A percentile compares a stretch with the other conserved stretches of the same genome.
Conservation (phyloP, 2,113 vertebrate species). For the Spheniscus mendiculus region DNA sequence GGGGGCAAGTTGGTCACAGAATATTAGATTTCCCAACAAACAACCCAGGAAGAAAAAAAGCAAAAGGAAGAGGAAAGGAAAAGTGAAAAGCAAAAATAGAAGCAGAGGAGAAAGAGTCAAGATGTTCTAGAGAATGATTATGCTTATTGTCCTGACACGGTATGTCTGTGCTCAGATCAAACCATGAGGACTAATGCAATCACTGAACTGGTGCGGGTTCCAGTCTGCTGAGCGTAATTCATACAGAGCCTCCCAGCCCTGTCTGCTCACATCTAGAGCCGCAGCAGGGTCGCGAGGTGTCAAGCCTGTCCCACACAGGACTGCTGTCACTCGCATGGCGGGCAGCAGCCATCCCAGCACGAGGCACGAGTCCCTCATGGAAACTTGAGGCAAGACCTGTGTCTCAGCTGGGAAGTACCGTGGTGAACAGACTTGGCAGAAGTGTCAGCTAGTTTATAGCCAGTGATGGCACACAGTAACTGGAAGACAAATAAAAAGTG, state of each 20-base stretch:
- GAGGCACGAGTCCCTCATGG: neutral
- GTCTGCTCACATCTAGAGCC: neutral
- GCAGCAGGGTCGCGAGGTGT: neutral
- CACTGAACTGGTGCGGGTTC: neutral
- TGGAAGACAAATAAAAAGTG: no score
- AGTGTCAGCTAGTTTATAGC: neutral
- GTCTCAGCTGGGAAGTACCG: neutral
- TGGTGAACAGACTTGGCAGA: neutral
- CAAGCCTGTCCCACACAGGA: neutral
- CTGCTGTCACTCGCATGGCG: neutral
- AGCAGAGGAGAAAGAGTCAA: neutral
- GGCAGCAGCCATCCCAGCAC: neutral
- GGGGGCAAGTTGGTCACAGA: neutral
- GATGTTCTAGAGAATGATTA: neutral
- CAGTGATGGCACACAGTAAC: neutral
- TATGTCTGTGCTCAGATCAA: neutral
- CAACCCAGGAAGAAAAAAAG: neutral
- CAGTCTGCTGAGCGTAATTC: neutral
- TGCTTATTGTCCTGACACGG: neutral
- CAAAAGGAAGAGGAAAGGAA: neutral
- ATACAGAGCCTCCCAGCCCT: neutral
- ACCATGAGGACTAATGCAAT: fast-evolving
- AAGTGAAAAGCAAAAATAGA: neutral
- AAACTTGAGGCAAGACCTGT: neutral
- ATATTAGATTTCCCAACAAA: slow-evolving; percentile 1